Conservation (phyloP, 37 sponge, comb jelly and placozoan species). For the Theonella swinhoei region DNA sequence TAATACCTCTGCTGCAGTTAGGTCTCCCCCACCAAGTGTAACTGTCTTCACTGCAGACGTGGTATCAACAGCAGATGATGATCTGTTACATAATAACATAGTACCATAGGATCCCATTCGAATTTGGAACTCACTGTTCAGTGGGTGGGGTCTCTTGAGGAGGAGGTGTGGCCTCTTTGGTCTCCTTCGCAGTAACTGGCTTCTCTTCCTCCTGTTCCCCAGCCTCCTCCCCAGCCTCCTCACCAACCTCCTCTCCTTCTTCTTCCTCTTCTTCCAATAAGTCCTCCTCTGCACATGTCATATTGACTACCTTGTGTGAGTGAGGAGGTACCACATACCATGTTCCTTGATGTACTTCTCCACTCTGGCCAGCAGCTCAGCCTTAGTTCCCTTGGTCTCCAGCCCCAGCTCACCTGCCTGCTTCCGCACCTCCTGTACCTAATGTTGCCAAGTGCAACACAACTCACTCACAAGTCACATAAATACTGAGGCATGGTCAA, state of each 20-base stretch:
- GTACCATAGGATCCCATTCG: too few species aligned
- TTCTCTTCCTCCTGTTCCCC: too few species aligned
- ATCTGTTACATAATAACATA: too few species aligned
- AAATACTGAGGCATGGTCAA: background rate
- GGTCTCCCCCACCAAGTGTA: too few species aligned
- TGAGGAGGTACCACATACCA: conserved; percentile 45
- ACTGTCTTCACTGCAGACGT: too few species aligned
- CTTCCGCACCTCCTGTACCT: conserved; percentile 74
- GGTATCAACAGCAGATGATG: too few species aligned
- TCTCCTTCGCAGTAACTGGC: too few species aligned
- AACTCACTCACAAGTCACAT: background rate
- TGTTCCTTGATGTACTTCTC: conserved; percentile 65
- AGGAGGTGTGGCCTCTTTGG: too few species aligned
- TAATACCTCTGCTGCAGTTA: background rate
- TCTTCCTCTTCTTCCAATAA: conserved; percentile 9
- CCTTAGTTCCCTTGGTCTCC: conserved; percentile 73
- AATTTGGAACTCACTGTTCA: too few species aligned
- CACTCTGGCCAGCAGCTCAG: conserved; percentile 70
- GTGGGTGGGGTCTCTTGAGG: too few species aligned
- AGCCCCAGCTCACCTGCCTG: conserved; percentile 68
- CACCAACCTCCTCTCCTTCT: background rate
- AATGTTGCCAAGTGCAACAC: background rate
- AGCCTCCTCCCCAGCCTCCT: background rate
- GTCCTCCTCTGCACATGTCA: conserved; percentile 2
- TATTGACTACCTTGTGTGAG: background rate